Evolutionary conservation across 2,113 vertebrate genomes (phyloP).

Genomic region (Eulemur macaco): DNA sequence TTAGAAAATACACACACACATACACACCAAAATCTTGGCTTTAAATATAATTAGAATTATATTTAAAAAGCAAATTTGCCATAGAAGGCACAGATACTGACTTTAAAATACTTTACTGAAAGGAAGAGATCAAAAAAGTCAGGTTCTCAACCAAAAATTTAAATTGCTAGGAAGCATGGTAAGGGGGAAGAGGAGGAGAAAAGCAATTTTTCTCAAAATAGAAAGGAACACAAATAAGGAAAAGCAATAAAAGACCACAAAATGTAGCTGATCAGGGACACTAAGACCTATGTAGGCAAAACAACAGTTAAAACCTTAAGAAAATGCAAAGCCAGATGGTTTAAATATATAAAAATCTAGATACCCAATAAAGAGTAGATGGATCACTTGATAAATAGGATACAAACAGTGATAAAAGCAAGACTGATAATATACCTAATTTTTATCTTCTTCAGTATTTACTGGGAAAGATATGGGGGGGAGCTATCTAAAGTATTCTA

Average conservation of each 20-base stretch:
- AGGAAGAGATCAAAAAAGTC: not conserved
- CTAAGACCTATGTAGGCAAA: not conserved
- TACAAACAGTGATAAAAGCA: constrained; percentile 13
- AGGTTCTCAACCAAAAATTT: not conserved
- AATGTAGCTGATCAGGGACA: not conserved
- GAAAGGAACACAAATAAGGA: not conserved
- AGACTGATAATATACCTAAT: not conserved
- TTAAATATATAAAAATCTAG: constrained; percentile 36
- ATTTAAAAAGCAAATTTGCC: constrained; percentile 14
- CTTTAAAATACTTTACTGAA: constrained; percentile 39
- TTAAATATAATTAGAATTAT: constrained; percentile 14
- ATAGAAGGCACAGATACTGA: constrained; percentile 10
- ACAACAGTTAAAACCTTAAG: not conserved
- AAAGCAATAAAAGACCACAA: constrained; percentile 1
- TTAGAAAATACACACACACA: not conserved
- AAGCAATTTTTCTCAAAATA: constrained; percentile 18
- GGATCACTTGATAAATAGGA: not conserved
- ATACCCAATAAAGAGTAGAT: not conserved
- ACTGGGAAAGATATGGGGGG: not conserved
- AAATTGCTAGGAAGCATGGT: not conserved
- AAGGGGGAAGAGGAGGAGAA: not conserved
- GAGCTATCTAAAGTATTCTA: not conserved
- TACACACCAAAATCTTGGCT: not conserved
- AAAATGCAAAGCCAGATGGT: constrained; percentile 13
- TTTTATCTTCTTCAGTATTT: constrained; percentile 32